Conservation (phyloP, 1,140 invertebrate genomes). For the Eriosoma lanigerum region DNA sequence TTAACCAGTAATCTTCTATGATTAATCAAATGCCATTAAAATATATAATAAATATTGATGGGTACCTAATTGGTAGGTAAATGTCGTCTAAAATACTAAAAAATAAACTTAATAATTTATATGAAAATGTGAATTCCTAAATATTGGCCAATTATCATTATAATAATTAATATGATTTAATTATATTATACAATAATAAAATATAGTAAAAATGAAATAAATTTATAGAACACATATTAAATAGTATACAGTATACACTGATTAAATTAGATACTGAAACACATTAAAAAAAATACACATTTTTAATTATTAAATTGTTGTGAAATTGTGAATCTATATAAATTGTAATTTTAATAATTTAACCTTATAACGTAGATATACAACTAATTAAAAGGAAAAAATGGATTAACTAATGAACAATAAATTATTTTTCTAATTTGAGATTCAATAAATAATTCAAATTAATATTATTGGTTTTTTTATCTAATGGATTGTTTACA, state of each 20-base stretch:
- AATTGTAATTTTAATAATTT: too few relatives aligned
- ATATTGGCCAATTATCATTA: neutral
- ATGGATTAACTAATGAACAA: too few relatives aligned
- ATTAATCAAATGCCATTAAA: neutral
- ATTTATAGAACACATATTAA: neutral
- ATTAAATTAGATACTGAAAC: neutral
- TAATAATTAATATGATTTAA: neutral
- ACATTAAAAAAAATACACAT: neutral
- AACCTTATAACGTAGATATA: too few relatives aligned
- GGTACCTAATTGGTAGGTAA: neutral
- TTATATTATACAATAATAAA: neutral
- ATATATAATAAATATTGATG: neutral
- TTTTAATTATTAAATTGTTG: neutral
- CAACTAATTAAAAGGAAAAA: too few relatives aligned
- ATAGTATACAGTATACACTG: neutral
- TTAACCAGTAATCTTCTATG: too few relatives aligned
- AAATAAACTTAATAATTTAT: neutral
- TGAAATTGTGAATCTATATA: too few relatives aligned
- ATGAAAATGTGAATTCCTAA: neutral
- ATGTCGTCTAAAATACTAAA: neutral
- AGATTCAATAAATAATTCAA: too few relatives aligned
- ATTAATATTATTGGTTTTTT: too few relatives aligned
- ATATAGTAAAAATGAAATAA: constrained; percentile 2
- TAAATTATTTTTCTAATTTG: too few relatives aligned
- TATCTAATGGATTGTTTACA: too few relatives aligned